Conservation (phyloP, 2,113 vertebrate genomes). For the Gorsachius goisagi region DNA sequence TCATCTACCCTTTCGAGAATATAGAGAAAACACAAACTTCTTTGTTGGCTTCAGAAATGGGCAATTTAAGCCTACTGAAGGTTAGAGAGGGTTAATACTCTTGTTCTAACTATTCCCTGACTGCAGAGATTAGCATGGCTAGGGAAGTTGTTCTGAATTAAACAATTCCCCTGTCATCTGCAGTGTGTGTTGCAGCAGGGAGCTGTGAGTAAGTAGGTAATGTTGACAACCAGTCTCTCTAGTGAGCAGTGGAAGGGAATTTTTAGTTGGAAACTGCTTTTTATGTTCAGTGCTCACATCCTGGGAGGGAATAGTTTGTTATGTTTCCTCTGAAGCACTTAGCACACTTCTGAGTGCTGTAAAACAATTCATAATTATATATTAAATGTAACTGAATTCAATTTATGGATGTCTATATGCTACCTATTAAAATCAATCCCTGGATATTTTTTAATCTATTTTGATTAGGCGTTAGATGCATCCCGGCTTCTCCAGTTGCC, state of each 20-base stretch:
- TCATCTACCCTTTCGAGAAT: not conserved
- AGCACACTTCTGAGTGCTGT: not conserved
- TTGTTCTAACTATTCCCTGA: not conserved
- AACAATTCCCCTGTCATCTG: not conserved
- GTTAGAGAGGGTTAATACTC: not conserved
- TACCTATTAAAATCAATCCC: not conserved
- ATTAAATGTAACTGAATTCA: not conserved
- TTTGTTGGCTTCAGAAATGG: not conserved
- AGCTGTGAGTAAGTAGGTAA: not conserved
- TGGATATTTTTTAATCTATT: not conserved
- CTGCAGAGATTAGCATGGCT: not conserved
- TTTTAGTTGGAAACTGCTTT: not conserved
- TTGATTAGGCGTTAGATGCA: not conserved
- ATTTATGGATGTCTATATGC: not conserved
- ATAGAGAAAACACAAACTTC: rapidly evolving
- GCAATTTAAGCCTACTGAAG: not conserved
- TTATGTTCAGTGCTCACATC: not conserved
- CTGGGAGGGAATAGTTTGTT: not conserved
- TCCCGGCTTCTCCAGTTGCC: not conserved
- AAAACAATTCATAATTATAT: not conserved
- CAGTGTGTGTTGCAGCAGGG: not conserved
- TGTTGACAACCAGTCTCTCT: not conserved
- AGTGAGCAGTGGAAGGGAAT: not conserved
- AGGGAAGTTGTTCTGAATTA: not conserved
- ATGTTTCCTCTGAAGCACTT: not conserved